Percentiles rank a stretch among this genome's conserved stretches.
Conservation (phyloP, 2,888 invertebrate species). For the Mechanitis messenoides region DNA sequence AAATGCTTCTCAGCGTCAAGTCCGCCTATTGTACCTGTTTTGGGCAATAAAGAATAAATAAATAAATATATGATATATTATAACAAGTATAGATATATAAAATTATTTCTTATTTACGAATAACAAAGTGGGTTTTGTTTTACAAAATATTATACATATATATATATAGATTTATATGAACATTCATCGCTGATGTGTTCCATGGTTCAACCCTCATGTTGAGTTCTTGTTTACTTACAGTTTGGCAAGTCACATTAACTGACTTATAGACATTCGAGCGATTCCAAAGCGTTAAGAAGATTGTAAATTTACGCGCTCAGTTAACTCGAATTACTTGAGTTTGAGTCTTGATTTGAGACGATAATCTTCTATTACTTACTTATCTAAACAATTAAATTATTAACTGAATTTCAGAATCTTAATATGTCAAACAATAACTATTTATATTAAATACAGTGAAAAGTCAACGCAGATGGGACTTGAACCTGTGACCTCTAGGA, state of each 20-base stretch:
- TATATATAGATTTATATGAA: not conserved
- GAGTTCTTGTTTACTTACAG: conserved; percentile 27
- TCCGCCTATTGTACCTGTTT: too few relatives aligned
- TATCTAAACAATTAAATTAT: not conserved
- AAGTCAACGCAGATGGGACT: too few relatives aligned
- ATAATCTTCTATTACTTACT: conserved; percentile 40
- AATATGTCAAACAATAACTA: too few relatives aligned
- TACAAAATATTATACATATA: not conserved
- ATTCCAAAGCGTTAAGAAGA: conserved; percentile 41
- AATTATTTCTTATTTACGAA: too few relatives aligned
- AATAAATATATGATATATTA: too few relatives aligned
- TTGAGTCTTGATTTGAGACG: conserved; percentile 35
- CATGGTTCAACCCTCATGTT: conserved; percentile 6
- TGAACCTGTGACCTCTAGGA: too few relatives aligned
- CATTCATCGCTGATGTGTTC: conserved; percentile 7
- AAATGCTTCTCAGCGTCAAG: too few relatives aligned
- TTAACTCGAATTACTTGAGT: conserved; percentile 47
- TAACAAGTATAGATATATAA: too few relatives aligned
- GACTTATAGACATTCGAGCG: conserved; percentile 35
- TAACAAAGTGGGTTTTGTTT: not conserved
- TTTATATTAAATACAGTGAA: too few relatives aligned
- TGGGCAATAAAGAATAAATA: too few relatives aligned
- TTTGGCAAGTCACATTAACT: conserved; percentile 33
- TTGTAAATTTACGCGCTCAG: conserved; percentile 46
- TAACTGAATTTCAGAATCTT: too few relatives aligned